Conservation (phyloP, 2,888 invertebrate genomes). For the Drepanosiphum platanoidis region DNA sequence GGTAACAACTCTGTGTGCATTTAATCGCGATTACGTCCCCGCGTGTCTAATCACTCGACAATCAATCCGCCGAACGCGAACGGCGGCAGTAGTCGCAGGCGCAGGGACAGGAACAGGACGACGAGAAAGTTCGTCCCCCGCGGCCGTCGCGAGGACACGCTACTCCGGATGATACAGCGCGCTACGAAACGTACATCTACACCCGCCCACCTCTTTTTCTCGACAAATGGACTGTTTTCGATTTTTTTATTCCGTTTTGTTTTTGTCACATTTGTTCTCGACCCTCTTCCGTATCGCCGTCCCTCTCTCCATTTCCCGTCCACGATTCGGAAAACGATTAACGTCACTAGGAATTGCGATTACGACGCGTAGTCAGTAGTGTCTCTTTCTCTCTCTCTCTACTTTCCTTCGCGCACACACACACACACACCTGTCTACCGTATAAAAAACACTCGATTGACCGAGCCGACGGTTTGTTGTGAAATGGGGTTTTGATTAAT, state of each 20-base stretch:
- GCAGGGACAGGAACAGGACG: background rate
- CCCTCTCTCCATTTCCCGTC: background rate
- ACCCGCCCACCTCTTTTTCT: background rate
- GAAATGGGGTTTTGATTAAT: conserved; percentile 25
- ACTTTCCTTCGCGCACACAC: background rate
- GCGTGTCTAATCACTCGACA: conserved; percentile 45
- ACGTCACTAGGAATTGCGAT: conserved; percentile 40
- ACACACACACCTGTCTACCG: background rate
- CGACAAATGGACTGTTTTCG: conserved; percentile 25
- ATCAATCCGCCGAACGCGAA: conserved; percentile 43
- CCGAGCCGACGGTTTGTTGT: background rate
- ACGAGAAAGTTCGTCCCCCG: background rate
- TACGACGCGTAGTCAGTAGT: background rate
- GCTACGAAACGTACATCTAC: background rate
- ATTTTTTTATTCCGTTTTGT: conserved; percentile 17
- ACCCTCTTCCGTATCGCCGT: too few species aligned
- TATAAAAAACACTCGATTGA: background rate
- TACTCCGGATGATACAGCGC: conserved; percentile 35
- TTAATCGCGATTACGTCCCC: conserved; percentile 53
- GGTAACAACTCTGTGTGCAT: conserved; percentile 46
- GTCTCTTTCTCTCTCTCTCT: background rate
- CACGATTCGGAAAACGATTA: conserved; percentile 37
- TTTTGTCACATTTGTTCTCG: conserved; percentile 33
- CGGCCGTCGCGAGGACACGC: background rate
- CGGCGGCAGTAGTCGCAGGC: background rate